These are phyloP conservation scores for Dicycla oo DNA, from an alignment of 2,888 invertebrate genomes.

Conservation along the genomic window DNA sequence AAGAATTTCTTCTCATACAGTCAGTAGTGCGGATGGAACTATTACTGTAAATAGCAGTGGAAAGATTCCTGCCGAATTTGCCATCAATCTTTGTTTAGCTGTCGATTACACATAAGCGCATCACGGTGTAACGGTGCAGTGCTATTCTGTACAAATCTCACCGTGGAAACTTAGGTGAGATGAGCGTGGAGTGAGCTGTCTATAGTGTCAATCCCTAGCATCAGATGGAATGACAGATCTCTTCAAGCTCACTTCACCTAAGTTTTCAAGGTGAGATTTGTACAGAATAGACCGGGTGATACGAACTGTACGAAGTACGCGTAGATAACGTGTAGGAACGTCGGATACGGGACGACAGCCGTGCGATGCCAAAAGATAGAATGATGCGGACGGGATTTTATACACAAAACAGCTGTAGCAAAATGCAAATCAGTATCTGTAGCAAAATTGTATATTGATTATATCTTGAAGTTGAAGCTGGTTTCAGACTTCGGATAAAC, in stretches of 20 bases:
- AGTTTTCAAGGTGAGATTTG: no score
- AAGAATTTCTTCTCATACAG: background rate
- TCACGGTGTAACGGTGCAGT: background rate
- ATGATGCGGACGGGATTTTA: background rate
- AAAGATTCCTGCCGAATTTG: background rate
- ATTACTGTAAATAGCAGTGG: constrained; percentile 9
- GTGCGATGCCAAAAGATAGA: constrained; percentile 4
- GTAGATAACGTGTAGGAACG: background rate
- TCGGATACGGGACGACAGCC: background rate
- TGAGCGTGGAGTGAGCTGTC: no score
- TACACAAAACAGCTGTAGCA: constrained; percentile 9
- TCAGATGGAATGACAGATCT: no score
- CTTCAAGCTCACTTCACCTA: no score
- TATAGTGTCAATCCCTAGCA: no score
- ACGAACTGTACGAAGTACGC: background rate
- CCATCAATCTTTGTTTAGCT: constrained; percentile 38
- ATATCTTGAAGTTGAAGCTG: background rate
- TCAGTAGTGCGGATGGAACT: constrained; percentile 5
- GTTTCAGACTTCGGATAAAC: background rate
- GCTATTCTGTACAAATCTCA: no score
- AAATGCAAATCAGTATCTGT: constrained; percentile 24
- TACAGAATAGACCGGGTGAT: no score
- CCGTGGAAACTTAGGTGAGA: no score
- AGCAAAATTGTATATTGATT: background rate
- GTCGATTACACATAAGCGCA: constrained; percentile 19